Percentiles rank a stretch among this genome's conserved stretches.
phyloP scores from a whole-genome alignment of 2,888 invertebrate genomes.

The Ligdia adustata region DNA sequence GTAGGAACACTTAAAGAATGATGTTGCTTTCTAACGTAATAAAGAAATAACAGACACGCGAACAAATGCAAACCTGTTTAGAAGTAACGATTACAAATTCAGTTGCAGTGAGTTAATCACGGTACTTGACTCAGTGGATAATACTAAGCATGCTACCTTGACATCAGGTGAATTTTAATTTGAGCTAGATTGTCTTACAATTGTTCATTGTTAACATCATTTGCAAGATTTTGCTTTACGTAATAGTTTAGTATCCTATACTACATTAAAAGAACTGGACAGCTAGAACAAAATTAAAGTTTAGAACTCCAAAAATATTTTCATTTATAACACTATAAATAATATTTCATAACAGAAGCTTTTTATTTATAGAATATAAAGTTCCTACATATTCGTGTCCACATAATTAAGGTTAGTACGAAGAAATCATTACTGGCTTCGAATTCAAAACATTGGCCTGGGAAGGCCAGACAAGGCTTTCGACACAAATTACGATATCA shows the following conservation, averaged over 20 bases:
- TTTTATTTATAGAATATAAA: too few species aligned
- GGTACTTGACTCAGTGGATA: background rate
- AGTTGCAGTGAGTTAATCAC: background rate
- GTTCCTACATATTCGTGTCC: slow-evolving; percentile 13
- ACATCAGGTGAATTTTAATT: slow-evolving; percentile 15
- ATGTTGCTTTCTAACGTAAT: background rate
- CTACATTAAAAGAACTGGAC: background rate
- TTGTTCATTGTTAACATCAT: slow-evolving; percentile 1
- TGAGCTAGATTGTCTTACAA: slow-evolving; percentile 9
- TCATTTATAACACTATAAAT: too few species aligned
- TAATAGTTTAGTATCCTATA: background rate
- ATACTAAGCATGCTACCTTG: slow-evolving; percentile 6
- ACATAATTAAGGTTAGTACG: slow-evolving; percentile 18
- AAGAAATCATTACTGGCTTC: slow-evolving; percentile 18
- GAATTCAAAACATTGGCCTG: slow-evolving; percentile 30
- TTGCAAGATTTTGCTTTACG: background rate
- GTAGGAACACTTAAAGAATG: too few species aligned
- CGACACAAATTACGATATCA: slow-evolving; percentile 32
- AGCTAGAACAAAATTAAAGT: too few species aligned
- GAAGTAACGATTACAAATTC: slow-evolving; percentile 3
- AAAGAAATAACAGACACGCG: slow-evolving; percentile 6
- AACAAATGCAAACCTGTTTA: slow-evolving; percentile 8
- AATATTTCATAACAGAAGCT: too few species aligned
- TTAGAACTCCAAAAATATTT: too few species aligned
- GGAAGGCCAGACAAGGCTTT: slow-evolving; percentile 34